Conservation (phyloP, 1,140 invertebrate species). For the Neotoxoptera formosana region DNA sequence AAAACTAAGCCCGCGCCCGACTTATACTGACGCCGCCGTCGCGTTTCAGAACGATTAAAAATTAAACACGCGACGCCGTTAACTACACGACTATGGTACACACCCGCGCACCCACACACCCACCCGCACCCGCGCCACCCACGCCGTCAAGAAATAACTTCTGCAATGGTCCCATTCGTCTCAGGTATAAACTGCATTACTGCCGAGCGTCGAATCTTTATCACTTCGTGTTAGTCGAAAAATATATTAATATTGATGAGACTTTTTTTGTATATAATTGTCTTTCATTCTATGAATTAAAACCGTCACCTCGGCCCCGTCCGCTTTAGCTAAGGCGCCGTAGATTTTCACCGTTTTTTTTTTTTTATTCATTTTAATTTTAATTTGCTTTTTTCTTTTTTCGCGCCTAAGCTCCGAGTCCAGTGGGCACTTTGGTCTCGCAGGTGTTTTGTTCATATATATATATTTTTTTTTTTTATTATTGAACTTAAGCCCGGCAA, state of each 20-base stretch:
- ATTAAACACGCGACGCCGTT: not conserved
- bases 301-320: not conserved
- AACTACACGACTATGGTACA: not conserved
- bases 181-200: not conserved
- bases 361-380: not conserved
- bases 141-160: not conserved
- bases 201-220: not conserved
- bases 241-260: not conserved
- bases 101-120: not conserved
- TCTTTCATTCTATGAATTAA: not conserved
- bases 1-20: not conserved
- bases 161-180: not conserved
- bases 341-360: not conserved
- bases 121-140: too few relatives aligned
- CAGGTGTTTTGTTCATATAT: too few relatives aligned
- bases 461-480: too few relatives aligned
- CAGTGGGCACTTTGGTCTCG: not conserved
- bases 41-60: not conserved
- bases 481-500: too few relatives aligned
- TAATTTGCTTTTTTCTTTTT: not conserved
- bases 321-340: not conserved
- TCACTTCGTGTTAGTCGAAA: not conserved
- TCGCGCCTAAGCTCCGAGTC: not conserved
- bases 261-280: not conserved
- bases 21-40: not conserved